phyloP scores from a whole-genome alignment of 2,113 vertebrate genomes.

The Tachysurus fulvidraco region DNA sequence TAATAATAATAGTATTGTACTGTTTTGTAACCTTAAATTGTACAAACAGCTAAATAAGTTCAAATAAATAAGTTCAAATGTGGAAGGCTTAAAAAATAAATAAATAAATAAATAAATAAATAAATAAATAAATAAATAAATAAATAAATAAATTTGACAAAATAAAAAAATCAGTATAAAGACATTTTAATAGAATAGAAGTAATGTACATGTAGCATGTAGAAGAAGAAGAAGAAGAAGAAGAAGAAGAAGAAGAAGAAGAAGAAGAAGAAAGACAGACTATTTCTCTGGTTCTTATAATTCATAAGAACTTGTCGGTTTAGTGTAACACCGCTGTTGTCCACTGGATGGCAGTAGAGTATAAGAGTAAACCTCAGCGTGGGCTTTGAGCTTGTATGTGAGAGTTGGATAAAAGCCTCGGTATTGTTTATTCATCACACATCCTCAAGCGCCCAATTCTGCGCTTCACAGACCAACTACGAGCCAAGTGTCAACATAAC shows the following conservation, averaged over 20 bases:
- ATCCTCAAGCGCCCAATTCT: slow-evolving; percentile 46
- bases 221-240: neutral
- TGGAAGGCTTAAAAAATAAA: no score
- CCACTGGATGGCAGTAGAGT: slow-evolving; percentile 73
- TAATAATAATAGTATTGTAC: no score
- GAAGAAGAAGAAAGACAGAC: neutral
- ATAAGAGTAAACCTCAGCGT: neutral
- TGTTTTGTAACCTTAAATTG: no score
- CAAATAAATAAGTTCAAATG: no score
- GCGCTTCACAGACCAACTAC: slow-evolving; percentile 12
- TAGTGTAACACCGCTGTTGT: neutral
- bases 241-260: neutral
- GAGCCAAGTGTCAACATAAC: slow-evolving; percentile 32
- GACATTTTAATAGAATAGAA: neutral
- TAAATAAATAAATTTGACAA: neutral
- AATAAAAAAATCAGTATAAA: neutral
- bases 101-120: no score
- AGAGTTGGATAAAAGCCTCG: slow-evolving; percentile 53
- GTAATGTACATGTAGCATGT: neutral
- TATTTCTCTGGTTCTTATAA: neutral
- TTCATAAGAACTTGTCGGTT: neutral
- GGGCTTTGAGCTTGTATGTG: neutral
- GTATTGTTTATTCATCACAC: slow-evolving; percentile 61
- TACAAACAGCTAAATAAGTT: no score
- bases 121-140: no score